Evolutionary conservation across 2,797 vertebrate genomes (phyloP), one percentile per base, ranked within the genome.

Genomic region (Acanthurus lineatus): DNA sequence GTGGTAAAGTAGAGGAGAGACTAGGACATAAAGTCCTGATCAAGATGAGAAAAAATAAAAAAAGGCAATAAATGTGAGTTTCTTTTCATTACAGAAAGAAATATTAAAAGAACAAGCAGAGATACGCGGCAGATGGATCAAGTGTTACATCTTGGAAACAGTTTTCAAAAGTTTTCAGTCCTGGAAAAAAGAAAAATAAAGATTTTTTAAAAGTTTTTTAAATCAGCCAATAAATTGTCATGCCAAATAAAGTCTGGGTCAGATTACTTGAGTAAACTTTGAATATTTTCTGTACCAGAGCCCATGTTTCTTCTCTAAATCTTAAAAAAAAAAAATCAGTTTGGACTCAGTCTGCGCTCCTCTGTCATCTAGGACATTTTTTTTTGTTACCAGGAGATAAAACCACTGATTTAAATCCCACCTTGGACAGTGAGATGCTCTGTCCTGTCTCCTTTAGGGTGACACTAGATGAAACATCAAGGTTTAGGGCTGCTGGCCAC

Each of bases 61-160:
- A n/a, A 61, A 40, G 1, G 54, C 48, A 54, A 32, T 61, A 56
- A 42, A 52, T 54, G 5, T 58, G 56, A 35, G 25, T 61, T 76
- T 45, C n/a, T 56, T 35, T 60, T 14, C 14, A 51, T 35, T 64
- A 9, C 40, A 28, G 45, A 65, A 62, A 48, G 11, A 76, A 32
- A 63, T 49, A 73, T 70, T 32, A 79, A 20, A 32, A 22, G 60
- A 52, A 72, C 59, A 20, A 63, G 28, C 22, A 44, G 52, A 51
- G 58, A 63, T 73, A 32, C 64, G 62, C 16, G 15, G 64, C 65
- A 86, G 69, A 87, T 82, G 65, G 73, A 77, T 28, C 42, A 17
- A 64, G 64, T 15, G 63, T 25, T 54, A 0, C 25, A 51, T 73
- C 49, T 61, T 70, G 54, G 56, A 84, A 69, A 69, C 28, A 32